Base-by-base conservation (phyloP, 1,140 invertebrate genomes). In the Ceratitis capitata region DNA sequence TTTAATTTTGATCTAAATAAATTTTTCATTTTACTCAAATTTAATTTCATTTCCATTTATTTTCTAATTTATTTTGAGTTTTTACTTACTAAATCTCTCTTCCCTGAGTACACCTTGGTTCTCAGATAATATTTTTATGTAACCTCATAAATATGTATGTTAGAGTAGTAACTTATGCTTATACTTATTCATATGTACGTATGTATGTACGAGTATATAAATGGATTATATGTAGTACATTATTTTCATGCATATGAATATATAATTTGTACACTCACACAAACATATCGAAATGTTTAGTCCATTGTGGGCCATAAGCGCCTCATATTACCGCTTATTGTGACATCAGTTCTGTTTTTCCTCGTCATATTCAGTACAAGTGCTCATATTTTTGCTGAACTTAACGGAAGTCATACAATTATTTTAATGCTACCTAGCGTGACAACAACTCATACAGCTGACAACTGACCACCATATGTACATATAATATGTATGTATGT, bases 351-450 rank as follows among this genome's bases (percentile, higher is more conserved):
- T 78, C 35, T 45, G 51, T 23, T 78, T n/a, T 42, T 78, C 19
- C 39, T 45, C 69, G 42, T n/a, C 19, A 78, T 78, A 26, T 1
- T 45, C 39, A n/a, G n/a, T 45, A 26, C 69, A 39, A 39, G 35
- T 78, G 32, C 23, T 78, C 23, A 14, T 23, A 35, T 47, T 45
- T 64, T 78, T 78, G 69, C 39, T 39, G 69, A 39, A 78, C 69
- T 56, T 78, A 78, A 78, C 69, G 69, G 69, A 78, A 78, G 69
- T 78, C 69, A 78, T 45, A 45, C 69, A 78, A 78, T 78, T 78
- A 78, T 45, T 78, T 78, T 78, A 78, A 78, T 78, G 69, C 39
- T 78, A 45, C 69, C 69, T 78, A 78, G 69, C 69, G 69, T 78
- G 69, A 78, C 69, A 69, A 39, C 61, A 69, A 35, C 61, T 69